Evolutionary conservation across 2,797 vertebrate species (phyloP).

Genomic region (Podarcis lilfordi): DNA sequence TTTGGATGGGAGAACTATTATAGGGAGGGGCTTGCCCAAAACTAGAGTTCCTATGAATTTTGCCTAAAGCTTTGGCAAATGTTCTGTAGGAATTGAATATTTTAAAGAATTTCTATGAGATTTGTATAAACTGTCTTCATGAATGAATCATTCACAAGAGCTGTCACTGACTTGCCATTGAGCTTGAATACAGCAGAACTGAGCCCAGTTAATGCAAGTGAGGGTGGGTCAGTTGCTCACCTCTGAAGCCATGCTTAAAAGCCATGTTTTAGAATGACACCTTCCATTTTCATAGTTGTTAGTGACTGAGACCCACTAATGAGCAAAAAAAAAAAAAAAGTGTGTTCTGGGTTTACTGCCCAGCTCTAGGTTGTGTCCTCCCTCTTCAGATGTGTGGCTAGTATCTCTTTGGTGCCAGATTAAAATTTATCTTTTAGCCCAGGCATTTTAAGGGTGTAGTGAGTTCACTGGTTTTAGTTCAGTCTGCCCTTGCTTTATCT

Average conservation of each 20-base stretch:
- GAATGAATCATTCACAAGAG: constrained; percentile 9
- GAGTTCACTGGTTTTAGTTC: not conserved
- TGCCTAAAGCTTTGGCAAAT: constrained; percentile 4
- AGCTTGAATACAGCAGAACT: not conserved
- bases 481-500: not conserved
- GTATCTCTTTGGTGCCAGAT: not conserved
- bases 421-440: not conserved
- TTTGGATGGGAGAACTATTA: not conserved
- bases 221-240: not conserved
- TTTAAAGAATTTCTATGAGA: not conserved
- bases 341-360: not conserved
- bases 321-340: not conserved
- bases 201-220: not conserved
- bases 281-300: not conserved
- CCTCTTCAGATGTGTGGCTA: not conserved
- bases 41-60: not conserved
- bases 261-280: not conserved
- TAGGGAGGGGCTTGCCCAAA: not conserved
- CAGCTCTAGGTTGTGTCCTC: not conserved
- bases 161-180: not conserved
- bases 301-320: not conserved
- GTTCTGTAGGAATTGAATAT: not conserved
- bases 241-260: not conserved
- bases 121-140: not conserved
- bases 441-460: not conserved